phyloP scores from a whole-genome alignment of 2,888 invertebrate genomes.

The Megastigmus dorsalis region DNA sequence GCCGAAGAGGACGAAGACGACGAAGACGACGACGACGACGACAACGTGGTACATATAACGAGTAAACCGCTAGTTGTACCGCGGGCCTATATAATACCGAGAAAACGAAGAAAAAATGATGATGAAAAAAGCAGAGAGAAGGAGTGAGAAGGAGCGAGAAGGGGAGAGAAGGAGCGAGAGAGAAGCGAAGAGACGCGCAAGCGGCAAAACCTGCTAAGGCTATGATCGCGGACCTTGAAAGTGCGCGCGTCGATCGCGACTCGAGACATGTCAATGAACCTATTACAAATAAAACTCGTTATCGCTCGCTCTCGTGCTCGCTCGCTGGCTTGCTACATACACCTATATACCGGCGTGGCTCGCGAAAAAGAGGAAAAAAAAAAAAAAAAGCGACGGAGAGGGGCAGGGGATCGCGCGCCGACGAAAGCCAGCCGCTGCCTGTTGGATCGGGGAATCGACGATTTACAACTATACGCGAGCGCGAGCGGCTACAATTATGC shows the following conservation, averaged over 20 bases:
- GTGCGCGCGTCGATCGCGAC: slow-evolving; percentile 60
- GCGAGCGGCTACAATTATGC: too few relatives aligned
- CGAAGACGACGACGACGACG: slow-evolving; percentile 5
- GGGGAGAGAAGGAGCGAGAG: slow-evolving; percentile 48
- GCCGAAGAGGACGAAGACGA: background rate
- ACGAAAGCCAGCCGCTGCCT: too few relatives aligned
- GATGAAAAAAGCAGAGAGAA: too few relatives aligned
- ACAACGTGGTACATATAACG: background rate
- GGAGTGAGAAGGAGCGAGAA: background rate
- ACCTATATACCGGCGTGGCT: too few relatives aligned
- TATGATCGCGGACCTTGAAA: slow-evolving; percentile 69
- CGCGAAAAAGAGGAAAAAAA: background rate
- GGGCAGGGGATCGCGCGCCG: too few relatives aligned
- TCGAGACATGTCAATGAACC: slow-evolving; percentile 67
- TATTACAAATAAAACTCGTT: slow-evolving; percentile 50
- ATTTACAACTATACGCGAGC: too few relatives aligned
- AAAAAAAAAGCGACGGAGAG: background rate
- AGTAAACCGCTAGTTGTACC: slow-evolving; percentile 43
- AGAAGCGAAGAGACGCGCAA: slow-evolving; percentile 45
- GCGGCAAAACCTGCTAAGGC: slow-evolving; percentile 59
- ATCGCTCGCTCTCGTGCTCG: slow-evolving; percentile 12
- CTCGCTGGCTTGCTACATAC: too few relatives aligned
- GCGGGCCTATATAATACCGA: slow-evolving; percentile 15
- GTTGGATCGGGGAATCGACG: too few relatives aligned
- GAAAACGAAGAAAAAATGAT: slow-evolving; percentile 11